Evolutionary conservation across 2,797 vertebrate genomes (phyloP), one percentile per base, ranked within the genome.

Genomic region (Schizothorax lantsangensis): DNA sequence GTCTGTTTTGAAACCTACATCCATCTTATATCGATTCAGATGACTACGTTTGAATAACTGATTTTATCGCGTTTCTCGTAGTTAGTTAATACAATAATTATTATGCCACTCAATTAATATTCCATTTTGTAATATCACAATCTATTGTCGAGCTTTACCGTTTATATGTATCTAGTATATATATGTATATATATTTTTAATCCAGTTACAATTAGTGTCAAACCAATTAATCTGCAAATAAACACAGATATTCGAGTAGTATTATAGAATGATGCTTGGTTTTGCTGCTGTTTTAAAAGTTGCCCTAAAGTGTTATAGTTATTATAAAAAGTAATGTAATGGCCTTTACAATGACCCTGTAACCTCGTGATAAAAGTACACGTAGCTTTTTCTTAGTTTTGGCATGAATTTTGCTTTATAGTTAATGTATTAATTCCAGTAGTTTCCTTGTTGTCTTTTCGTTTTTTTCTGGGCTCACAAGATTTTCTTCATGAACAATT

Each of bases 331-430:
- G 62, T 21, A 84, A 23, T 45, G 47, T 14, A 43, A 9, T 49
- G 59, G 73, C 68, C 59, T 84, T 77, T 84, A 75, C 43, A 11
- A 19, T 84, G 59, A 68, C 73, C 45, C 9, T 54, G 33, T 57
- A 40, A 69, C 47, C 59, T 78, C 52, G 33, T 68, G 45, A 54
- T 40, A 69, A 43, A 84, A 54, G 59, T 78, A 68, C 62, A 84
- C 45, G 15, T 40, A 21, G 47, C 36, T 30, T 54, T 40, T 43
- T 43, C 62, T 69, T 68, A 68, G 62, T 54, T 54, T 78, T 84
- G 74, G 62, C 43, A 3, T 54, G 30, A 15, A 33, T 26, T 26
- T 84, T 30, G 45, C 17, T 71, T 71, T 71, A 45, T 52, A 66
- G 59, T 17, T 77, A 38, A 85, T 59, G 64, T 85, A 59, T 79